Conservation (phyloP, 2,113 vertebrate species). For the Trematomus loennbergii region DNA sequence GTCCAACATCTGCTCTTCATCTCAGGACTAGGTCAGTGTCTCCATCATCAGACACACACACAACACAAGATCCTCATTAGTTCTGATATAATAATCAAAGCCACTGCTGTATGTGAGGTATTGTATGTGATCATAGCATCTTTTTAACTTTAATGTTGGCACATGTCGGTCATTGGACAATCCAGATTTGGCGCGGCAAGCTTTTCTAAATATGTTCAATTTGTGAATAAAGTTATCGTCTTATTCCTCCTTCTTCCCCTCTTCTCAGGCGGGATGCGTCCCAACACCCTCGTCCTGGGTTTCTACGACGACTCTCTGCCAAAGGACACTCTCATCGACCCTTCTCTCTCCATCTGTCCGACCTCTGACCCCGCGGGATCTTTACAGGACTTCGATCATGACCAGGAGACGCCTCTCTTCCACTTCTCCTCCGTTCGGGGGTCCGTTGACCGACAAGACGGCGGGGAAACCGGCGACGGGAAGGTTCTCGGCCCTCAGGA, state of each 20-base stretch:
- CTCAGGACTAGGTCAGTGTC: constrained; percentile 89
- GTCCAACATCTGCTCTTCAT: constrained; percentile 94
- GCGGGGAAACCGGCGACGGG: constrained; percentile 69
- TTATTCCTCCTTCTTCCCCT: background rate
- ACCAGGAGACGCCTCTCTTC: constrained; percentile 52
- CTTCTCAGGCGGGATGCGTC: constrained; percentile 90
- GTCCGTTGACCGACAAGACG: background rate
- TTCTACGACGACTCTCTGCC: constrained; percentile 87
- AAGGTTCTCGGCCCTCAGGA: constrained; percentile 85
- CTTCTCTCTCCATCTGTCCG: constrained; percentile 52
- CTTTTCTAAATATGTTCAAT: too few relatives aligned
- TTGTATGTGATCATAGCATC: background rate
- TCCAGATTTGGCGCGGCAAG: too few relatives aligned
- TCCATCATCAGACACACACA: background rate
- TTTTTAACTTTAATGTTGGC: background rate
- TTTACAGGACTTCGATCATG: constrained; percentile 26
- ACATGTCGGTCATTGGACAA: background rate
- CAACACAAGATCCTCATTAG: too few relatives aligned
- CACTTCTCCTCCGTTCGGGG: constrained; percentile 82
- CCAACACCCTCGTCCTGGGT: constrained; percentile 92
- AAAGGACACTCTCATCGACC: constrained; percentile 82
- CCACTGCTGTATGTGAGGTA: background rate
- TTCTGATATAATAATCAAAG: background rate
- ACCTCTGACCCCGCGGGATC: constrained; percentile 27
- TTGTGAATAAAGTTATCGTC: too few relatives aligned